Percentiles rank a stretch among this genome's conserved stretches.
These are phyloP conservation scores for Callorhinus ursinus DNA, from an alignment of 2,113 vertebrate genomes.

Conservation along the genomic window DNA sequence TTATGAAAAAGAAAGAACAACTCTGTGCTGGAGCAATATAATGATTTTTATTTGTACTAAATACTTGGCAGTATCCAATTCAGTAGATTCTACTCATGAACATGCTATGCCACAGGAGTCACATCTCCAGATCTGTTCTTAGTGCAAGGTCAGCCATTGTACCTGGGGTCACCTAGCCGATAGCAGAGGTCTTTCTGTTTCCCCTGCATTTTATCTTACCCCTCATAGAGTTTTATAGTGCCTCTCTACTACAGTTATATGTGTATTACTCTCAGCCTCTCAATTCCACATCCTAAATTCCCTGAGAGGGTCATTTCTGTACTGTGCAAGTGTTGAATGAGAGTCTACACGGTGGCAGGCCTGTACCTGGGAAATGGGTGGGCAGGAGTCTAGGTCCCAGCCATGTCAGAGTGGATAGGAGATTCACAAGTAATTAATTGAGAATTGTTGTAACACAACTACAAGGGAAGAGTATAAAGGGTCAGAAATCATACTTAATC, in stretches of 20 bases:
- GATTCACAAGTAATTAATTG: neutral
- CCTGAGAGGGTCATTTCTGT: neutral
- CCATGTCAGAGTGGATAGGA: neutral
- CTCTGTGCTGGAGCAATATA: neutral
- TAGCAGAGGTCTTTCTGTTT: neutral
- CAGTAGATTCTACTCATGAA: neutral
- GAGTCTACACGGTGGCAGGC: neutral
- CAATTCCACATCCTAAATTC: neutral
- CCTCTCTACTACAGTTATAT: neutral
- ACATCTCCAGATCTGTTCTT: neutral
- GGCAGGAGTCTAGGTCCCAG: neutral
- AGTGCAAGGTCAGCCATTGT: neutral
- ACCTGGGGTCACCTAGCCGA: neutral
- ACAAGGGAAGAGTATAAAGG: too few relatives aligned
- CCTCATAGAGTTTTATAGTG: neutral
- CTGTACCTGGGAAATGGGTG: neutral
- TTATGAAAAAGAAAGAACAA: neutral
- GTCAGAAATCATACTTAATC: neutral
- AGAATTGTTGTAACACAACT: neutral
- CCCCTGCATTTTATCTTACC: neutral
- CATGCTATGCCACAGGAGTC: neutral
- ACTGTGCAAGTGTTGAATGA: neutral
- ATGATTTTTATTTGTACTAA: constrained; percentile 3
- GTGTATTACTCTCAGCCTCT: neutral
- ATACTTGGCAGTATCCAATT: neutral